Percentiles rank a stretch among this genome's conserved stretches.
Conservation (phyloP, 2,888 invertebrate genomes). For the Galerucella nymphaeae region DNA sequence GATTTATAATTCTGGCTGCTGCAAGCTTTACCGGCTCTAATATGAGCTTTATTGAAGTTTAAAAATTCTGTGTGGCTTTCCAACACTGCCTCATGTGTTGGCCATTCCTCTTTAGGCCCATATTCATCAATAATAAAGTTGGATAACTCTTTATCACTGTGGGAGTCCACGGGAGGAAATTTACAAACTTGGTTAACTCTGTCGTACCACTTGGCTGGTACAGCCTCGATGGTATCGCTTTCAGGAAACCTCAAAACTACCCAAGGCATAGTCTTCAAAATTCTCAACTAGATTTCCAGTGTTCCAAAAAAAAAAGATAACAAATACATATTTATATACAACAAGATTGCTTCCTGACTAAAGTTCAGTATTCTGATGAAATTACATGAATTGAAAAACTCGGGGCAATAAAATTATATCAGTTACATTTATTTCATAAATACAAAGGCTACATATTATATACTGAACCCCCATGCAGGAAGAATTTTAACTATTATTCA, state of each 20-base stretch:
- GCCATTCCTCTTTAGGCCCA: neutral
- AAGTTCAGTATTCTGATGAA: too few relatives aligned
- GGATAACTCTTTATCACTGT: neutral
- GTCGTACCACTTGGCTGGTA: neutral
- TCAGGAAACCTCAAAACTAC: neutral
- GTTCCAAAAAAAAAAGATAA: neutral
- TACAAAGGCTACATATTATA: too few relatives aligned
- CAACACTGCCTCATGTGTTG: neutral
- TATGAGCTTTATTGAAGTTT: neutral
- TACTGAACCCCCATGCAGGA: too few relatives aligned
- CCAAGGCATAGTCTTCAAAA: neutral
- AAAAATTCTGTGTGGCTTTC: constrained; percentile 1
- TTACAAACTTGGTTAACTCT: neutral
- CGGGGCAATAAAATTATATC: too few relatives aligned
- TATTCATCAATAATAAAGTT: neutral
- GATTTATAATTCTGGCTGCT: too few relatives aligned
- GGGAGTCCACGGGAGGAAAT: neutral
- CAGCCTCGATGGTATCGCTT: neutral
- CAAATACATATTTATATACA: too few relatives aligned
- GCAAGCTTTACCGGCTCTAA: too few relatives aligned
- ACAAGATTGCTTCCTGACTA: too few relatives aligned
- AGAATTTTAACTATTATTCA: neutral
- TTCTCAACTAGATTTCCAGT: neutral
- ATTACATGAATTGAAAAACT: too few relatives aligned
- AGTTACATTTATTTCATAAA: too few relatives aligned